A percentile compares a stretch with the other conserved stretches of the same genome.
Evolutionary conservation across 2,113 vertebrate species (phyloP).

Genomic region (Morone saxatilis): DNA sequence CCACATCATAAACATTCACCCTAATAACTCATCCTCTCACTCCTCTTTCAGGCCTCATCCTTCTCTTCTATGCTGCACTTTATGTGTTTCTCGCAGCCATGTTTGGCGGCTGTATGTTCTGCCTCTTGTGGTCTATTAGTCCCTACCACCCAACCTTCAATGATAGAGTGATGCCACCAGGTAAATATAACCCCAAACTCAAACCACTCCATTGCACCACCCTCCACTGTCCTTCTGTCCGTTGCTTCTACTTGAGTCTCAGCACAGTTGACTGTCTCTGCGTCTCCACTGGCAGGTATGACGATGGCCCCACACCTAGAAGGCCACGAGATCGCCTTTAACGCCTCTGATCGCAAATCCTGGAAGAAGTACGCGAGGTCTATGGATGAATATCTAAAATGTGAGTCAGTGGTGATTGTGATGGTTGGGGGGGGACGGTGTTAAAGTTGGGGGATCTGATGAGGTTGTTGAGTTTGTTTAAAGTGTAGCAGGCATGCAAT

Average conservation of each 20-base stretch:
- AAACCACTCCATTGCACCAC: background rate
- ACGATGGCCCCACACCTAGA: conserved; percentile 92
- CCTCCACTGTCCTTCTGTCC: conserved; percentile 36
- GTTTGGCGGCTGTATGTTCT: conserved; percentile 94
- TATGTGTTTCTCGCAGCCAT: conserved; percentile 94
- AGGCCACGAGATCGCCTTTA: conserved; percentile 91
- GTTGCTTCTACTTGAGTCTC: conserved; percentile 50
- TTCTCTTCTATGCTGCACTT: conserved; percentile 93
- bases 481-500: conserved; percentile 50
- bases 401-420: conserved; percentile 83
- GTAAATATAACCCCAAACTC: conserved; percentile 78
- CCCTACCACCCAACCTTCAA: conserved; percentile 91
- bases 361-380: conserved; percentile 91
- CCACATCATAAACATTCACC: background rate
- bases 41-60: conserved; percentile 88
- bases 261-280: conserved; percentile 82
- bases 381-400: conserved; percentile 90
- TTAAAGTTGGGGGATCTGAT: background rate
- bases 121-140: conserved; percentile 93
- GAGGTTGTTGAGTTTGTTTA: conserved; percentile 52
- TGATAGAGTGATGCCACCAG: conserved; percentile 94
- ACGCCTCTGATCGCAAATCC: conserved; percentile 88
- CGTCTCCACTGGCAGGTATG: conserved; percentile 89
- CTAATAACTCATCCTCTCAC: conserved; percentile 1
- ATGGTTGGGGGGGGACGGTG: background rate